phyloP scores from a whole-genome alignment of 1,140 invertebrate species.

The Solen grandis region DNA sequence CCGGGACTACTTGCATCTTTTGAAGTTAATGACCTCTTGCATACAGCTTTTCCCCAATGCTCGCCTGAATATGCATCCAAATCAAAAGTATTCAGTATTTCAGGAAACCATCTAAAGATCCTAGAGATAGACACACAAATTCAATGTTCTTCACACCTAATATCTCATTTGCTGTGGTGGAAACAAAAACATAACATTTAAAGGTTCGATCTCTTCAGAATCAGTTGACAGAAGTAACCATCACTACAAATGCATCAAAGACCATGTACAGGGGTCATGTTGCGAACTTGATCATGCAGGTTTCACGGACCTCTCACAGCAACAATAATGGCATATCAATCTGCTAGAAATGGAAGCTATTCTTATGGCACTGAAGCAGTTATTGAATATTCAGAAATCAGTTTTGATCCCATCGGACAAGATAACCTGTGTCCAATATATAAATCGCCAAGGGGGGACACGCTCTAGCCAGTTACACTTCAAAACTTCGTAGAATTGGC shows the following conservation, averaged over 20 bases:
- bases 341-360: constrained; percentile 17
- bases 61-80: no score
- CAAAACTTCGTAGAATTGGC: not conserved
- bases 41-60: constrained; percentile 41
- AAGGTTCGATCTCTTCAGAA: not conserved
- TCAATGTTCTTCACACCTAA: not conserved
- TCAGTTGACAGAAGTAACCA: not conserved
- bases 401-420: constrained; percentile 11
- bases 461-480: no score
- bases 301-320: not conserved
- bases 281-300: not conserved
- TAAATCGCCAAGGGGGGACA: not conserved
- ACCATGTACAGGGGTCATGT: not conserved
- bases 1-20: not conserved
- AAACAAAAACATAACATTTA: not conserved
- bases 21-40: no score
- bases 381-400: not conserved
- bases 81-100: not conserved
- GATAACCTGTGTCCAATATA: not conserved
- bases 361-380: not conserved
- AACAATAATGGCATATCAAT: constrained; percentile 17
- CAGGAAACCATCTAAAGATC: not conserved
- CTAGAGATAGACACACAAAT: not conserved
- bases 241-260: constrained; percentile 37
- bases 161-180: constrained; percentile 25